Conservation (phyloP, 1,140 invertebrate genomes). For the Drosophila tani region DNA sequence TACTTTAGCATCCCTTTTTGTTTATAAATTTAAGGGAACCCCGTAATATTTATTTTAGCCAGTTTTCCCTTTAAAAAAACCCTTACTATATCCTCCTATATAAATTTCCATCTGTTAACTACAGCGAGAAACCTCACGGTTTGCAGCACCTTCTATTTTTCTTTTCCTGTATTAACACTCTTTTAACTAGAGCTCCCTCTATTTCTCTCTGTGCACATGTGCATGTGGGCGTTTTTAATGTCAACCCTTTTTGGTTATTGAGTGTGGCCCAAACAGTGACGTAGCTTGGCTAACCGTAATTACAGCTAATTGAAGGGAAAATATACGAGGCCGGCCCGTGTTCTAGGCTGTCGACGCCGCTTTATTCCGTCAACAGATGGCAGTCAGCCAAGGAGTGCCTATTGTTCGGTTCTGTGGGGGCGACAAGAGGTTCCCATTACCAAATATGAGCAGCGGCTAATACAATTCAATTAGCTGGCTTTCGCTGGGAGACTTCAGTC, state of each 20-base stretch:
- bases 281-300: conserved; percentile 26
- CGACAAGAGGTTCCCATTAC: conserved; percentile 24
- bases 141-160: no score
- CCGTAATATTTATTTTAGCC: not conserved
- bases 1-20: not conserved
- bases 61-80: not conserved
- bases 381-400: conserved; percentile 16
- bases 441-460: conserved; percentile 48
- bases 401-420: conserved; percentile 28
- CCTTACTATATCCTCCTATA: no score
- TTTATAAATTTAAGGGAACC: not conserved
- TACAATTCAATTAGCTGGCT: conserved; percentile 59
- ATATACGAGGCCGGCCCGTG: not conserved
- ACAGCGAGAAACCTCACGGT: no score
- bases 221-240: conserved; percentile 30
- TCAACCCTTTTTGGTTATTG: conserved; percentile 47
- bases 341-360: conserved; percentile 8
- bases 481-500: conserved; percentile 46
- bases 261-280: conserved; percentile 9
- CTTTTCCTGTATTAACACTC: no score
- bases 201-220: conserved; percentile 6
- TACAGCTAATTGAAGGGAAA: conserved; percentile 17
- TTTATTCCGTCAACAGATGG: conserved; percentile 21
- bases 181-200: no score
- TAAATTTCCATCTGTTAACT: no score